A percentile compares a stretch with the other conserved stretches of the same genome.
Conservation (phyloP, 1,140 invertebrate species). For the Chelonus insularis region DNA sequence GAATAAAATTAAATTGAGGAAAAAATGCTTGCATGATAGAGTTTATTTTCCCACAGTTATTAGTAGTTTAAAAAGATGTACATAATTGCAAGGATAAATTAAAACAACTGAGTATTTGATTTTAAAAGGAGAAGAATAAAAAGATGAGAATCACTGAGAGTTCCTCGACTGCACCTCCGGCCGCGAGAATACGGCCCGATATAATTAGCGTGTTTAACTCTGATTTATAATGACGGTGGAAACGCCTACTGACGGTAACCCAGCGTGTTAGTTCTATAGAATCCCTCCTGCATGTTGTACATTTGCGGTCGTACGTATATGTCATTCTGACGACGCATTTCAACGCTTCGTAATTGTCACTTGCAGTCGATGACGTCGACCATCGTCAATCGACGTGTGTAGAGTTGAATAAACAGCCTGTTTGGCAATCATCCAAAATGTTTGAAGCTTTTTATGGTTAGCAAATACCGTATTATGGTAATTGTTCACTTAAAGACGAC, state of each 20-base stretch:
- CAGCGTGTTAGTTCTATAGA: conserved; percentile 20
- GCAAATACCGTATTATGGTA: too few relatives aligned
- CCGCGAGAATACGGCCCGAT: conserved; percentile 36
- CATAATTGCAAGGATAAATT: too few relatives aligned
- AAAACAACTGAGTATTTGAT: too few relatives aligned
- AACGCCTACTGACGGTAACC: conserved; percentile 50
- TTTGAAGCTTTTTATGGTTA: too few relatives aligned
- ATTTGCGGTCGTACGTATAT: conserved; percentile 6
- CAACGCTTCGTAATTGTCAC: conserved; percentile 30
- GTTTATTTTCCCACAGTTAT: not conserved
- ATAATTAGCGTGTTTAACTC: conserved; percentile 56
- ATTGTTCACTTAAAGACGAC: too few relatives aligned
- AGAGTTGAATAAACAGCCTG: too few relatives aligned
- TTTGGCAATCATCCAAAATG: too few relatives aligned
- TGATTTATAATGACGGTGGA: conserved; percentile 55
- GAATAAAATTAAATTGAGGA: not conserved
- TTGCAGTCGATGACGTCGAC: conserved; percentile 17
- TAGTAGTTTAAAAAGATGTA: too few relatives aligned
- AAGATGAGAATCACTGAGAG: conserved; percentile 30
- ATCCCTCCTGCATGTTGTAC: conserved; percentile 21
- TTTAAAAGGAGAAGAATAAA: not conserved
- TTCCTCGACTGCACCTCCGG: conserved; percentile 21
- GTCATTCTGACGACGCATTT: conserved; percentile 21
- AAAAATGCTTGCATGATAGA: not conserved
- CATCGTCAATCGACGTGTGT: not conserved